Evolutionary conservation across 1,140 invertebrate genomes (phyloP), one percentile per base, ranked within the genome.

Genomic region (Drosophila lacertosa): DNA sequence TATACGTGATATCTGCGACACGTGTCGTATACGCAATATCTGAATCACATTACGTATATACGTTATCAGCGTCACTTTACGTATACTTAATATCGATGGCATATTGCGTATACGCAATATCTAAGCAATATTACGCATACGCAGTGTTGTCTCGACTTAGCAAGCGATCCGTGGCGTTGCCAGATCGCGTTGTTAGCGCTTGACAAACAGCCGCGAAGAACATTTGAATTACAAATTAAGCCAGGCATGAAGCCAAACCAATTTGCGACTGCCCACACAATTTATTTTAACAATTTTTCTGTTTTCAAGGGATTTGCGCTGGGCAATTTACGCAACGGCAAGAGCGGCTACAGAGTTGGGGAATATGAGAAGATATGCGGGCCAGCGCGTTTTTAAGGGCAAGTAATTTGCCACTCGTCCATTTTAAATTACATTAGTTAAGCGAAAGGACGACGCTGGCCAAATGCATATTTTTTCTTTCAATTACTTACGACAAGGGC

Each of bases 321-420:
- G 72, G 74, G 72, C 79, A 84, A 72, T 68, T 72, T 72, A 66
- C 64, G 68, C 54, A 66, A 71, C 26, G 63, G 45, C 63, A 66
- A 15, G 2, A 13, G 16, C 35, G n/a, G 55, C 39, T 32, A 10
- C 51, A 44, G 59, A 44, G 59, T 35, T 29, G 16, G 26, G 5
- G 35, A 24, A 11, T 42, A 15, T 26, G 15, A 33, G 50, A 57
- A 11, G 67, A 67, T 26, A 59, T 37, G 68, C 47, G 57, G 57
- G 33, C 51, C 35, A 54, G 51, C 62, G 67, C 60, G 44, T 57
- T 70, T 70, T 70, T 70, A 70, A 72, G 79, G 64, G 58, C 81
- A 75, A 86, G 81, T 86, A 84, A 84, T 84, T 84, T 84, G 80
- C 81, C 81, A 80, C 81, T 86, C 81, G 81, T 80, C 81, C 80